Conservation (phyloP, 2,888 invertebrate genomes). For the Clunio marinus region DNA sequence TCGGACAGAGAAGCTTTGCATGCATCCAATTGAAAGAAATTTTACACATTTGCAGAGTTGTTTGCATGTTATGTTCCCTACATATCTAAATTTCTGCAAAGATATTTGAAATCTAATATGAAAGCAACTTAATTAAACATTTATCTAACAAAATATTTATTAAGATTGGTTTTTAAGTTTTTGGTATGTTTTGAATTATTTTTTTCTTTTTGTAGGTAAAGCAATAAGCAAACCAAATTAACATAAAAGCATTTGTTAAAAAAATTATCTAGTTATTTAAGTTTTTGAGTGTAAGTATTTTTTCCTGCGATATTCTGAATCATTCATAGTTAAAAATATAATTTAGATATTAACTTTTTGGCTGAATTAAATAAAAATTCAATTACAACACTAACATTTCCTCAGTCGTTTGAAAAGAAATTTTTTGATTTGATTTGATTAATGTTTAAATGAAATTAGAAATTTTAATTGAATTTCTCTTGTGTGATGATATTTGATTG, state of each 20-base stretch:
- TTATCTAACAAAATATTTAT: too few relatives aligned
- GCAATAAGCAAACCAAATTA: constrained; percentile 23
- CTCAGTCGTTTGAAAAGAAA: too few relatives aligned
- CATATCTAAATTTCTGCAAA: too few relatives aligned
- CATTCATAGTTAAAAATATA: neutral
- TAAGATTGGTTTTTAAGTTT: constrained; percentile 13
- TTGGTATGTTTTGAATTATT: constrained; percentile 32
- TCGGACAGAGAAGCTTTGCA: neutral
- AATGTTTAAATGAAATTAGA: too few relatives aligned
- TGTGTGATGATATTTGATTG: too few relatives aligned
- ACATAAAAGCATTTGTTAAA: constrained; percentile 25
- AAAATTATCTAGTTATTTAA: constrained; percentile 23
- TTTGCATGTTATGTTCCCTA: too few relatives aligned
- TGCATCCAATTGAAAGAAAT: neutral
- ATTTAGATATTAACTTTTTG: neutral
- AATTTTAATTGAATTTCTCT: too few relatives aligned
- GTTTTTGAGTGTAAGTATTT: constrained; percentile 26
- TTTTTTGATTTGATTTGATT: too few relatives aligned
- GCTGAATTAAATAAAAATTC: too few relatives aligned
- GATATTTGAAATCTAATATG: too few relatives aligned
- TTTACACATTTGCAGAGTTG: neutral
- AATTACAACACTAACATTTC: too few relatives aligned
- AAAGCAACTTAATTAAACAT: too few relatives aligned
- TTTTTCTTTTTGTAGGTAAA: constrained; percentile 37
- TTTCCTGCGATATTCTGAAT: neutral